A percentile compares a stretch with the other conserved stretches of the same genome.
Evolutionary conservation across 2,888 invertebrate species (phyloP).

Genomic region (Oxytorus armatus): DNA sequence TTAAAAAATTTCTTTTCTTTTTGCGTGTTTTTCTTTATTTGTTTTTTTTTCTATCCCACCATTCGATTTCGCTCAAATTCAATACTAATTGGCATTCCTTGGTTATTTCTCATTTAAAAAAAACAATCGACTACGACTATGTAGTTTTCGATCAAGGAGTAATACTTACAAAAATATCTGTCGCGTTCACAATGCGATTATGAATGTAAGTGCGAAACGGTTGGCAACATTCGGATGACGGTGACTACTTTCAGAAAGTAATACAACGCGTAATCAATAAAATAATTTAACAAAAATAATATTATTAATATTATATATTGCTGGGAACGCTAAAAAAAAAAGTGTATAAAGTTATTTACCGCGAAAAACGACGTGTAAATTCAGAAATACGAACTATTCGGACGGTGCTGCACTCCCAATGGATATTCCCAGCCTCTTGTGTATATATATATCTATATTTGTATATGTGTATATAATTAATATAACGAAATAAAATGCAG

Average conservation of each 20-base stretch:
- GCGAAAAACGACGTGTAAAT: constrained; percentile 38
- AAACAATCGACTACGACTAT: constrained; percentile 11
- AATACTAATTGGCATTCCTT: constrained; percentile 34
- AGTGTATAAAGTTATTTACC: constrained; percentile 32
- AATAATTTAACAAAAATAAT: constrained; percentile 58
- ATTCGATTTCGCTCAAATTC: constrained; percentile 32
- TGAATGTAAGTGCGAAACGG: constrained; percentile 27
- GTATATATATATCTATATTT: constrained; percentile 12
- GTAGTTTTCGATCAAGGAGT: constrained; percentile 22
- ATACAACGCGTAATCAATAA: constrained; percentile 30
- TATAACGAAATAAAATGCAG: constrained; percentile 48
- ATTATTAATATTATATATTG: constrained; percentile 60
- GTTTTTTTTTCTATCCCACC: constrained; percentile 6
- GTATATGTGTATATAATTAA: constrained; percentile 21
- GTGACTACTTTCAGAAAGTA: constrained; percentile 39
- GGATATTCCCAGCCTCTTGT: constrained; percentile 51
- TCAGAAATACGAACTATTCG: constrained; percentile 38
- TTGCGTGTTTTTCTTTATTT: constrained; percentile 1
- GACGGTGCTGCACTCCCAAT: constrained; percentile 54
- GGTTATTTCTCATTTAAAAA: constrained; percentile 8
- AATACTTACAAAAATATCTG: constrained; percentile 64
- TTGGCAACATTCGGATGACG: constrained; percentile 49
- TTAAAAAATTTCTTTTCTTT: constrained; percentile 67
- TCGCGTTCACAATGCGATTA: constrained; percentile 42
- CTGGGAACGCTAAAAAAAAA: constrained; percentile 42